Evolutionary conservation across 2,113 vertebrate genomes (phyloP), one percentile per base, ranked within the genome.

Genomic region (Noctilio leporinus): DNA sequence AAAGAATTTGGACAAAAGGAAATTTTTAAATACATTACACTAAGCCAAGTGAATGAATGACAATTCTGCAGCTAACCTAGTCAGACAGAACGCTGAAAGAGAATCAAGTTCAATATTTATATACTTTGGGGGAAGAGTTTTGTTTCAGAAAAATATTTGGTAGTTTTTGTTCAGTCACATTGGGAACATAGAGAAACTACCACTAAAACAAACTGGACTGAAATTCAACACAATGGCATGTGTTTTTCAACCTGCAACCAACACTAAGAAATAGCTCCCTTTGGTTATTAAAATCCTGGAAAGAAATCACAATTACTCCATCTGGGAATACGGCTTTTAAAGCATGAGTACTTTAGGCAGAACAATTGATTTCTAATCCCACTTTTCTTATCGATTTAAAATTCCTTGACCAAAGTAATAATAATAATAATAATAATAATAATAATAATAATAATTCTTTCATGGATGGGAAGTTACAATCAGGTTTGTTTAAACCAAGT

Each of bases 211-310:
- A 86, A 92, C 26, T 75, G 53, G 45, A 83, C 77, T 97, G 40
- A 59, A 91, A 96, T 70, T 59, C 77, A 94, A 59, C 91, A 94
- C 64, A 76, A 81, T 7, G 35, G 55, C 89, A 93, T 84, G 53
- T 95, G 83, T 70, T 95, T 93, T 94, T 89, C 96, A 91, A 89
- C 78, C 69, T 81, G 80, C 57, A 84, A 93, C 89, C 16, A 82
- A 86, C 38, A 92, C 53, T 24, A 93, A 94, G 51, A 91, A 84
- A 93, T 24, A 65, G 76, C 33, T 90, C 76, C 89, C 59, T 80
- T 84, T 55, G 65, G 94, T 84, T 94, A 89, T 53, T 86, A 95
- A 92, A 94, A 93, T 92, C 87, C 92, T 94, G 64, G 64, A 89
- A 96, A 93, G 82, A 96, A 95, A 92, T 83, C 62, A 86, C 62